phyloP scores from a whole-genome alignment of 1,140 invertebrate species.

The Elymnias hypermnestra region DNA sequence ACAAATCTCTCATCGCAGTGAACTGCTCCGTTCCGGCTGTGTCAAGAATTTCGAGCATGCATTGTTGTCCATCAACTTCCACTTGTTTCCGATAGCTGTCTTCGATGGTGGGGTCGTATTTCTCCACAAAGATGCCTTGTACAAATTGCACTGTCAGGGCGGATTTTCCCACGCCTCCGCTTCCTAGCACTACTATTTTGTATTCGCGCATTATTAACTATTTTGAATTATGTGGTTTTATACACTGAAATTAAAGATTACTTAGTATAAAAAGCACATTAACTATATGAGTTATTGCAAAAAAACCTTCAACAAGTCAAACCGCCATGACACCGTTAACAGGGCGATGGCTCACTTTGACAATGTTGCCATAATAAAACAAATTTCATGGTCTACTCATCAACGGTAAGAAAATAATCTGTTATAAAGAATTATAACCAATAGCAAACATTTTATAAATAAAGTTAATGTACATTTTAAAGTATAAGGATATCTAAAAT shows the following conservation, averaged over 20 bases:
- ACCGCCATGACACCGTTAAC: constrained; percentile 76
- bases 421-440: too few species aligned
- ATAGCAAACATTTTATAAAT: too few species aligned
- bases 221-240: constrained; percentile 51
- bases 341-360: constrained; percentile 74
- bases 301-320: constrained; percentile 75
- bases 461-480: too few species aligned
- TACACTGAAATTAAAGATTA: constrained; percentile 64
- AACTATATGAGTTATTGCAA: constrained; percentile 73
- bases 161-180: constrained; percentile 98
- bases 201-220: constrained; percentile 94
- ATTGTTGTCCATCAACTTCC: constrained; percentile 98
- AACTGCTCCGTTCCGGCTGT: constrained; percentile 99
- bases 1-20: constrained; percentile 99
- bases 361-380: too few species aligned
- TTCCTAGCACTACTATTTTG: constrained; percentile 98
- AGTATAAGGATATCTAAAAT: too few species aligned
- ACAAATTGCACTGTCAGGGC: constrained; percentile 99
- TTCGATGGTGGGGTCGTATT: constrained; percentile 99
- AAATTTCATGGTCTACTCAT: constrained; percentile 3
- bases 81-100: constrained; percentile 99
- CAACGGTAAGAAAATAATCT: too few species aligned
- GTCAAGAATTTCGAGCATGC: constrained; percentile 99
- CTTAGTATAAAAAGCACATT: constrained; percentile 73
- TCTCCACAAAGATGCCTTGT: constrained; percentile 99